Evolutionary conservation across 2,113 vertebrate genomes (phyloP).

Genomic region (Mesocricetus auratus): DNA sequence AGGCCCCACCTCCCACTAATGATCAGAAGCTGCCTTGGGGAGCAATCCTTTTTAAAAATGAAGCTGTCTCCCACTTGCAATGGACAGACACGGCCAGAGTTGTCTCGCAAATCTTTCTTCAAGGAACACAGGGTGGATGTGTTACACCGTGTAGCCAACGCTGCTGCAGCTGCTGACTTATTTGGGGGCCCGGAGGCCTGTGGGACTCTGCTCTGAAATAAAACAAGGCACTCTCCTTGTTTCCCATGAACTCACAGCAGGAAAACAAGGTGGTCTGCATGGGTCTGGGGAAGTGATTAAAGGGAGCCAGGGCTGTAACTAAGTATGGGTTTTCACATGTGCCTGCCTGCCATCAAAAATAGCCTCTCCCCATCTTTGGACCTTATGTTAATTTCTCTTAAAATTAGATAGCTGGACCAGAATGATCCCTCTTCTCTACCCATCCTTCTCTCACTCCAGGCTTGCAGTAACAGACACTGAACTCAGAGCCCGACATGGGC

Average conservation of each 20-base stretch:
- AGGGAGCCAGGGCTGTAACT: not conserved
- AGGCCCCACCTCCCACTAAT: slow-evolving; percentile 15
- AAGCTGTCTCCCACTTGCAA: slow-evolving; percentile 50
- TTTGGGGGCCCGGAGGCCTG: not conserved
- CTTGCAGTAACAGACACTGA: not conserved
- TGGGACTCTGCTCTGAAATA: slow-evolving; percentile 14
- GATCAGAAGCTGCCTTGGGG: slow-evolving; percentile 54
- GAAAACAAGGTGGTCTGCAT: not conserved
- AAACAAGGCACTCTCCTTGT: not conserved
- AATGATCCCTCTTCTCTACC: not conserved
- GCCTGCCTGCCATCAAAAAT: not conserved
- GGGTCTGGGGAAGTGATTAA: not conserved
- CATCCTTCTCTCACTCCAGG: not conserved
- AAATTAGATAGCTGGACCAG: not conserved
- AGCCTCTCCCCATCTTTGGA: not conserved
- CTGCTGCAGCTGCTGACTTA: not conserved
- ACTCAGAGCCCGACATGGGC: not conserved
- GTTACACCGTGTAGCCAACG: rapidly evolving
- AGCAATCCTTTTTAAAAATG: slow-evolving; percentile 62
- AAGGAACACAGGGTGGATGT: not conserved
- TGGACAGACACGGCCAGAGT: not conserved
- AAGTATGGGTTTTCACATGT: not conserved
- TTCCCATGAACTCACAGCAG: not conserved
- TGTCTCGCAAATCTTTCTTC: slow-evolving; percentile 61
- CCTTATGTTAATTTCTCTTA: not conserved